phyloP scores from a whole-genome alignment of 1,140 invertebrate genomes.

The Papilio dardanus region DNA sequence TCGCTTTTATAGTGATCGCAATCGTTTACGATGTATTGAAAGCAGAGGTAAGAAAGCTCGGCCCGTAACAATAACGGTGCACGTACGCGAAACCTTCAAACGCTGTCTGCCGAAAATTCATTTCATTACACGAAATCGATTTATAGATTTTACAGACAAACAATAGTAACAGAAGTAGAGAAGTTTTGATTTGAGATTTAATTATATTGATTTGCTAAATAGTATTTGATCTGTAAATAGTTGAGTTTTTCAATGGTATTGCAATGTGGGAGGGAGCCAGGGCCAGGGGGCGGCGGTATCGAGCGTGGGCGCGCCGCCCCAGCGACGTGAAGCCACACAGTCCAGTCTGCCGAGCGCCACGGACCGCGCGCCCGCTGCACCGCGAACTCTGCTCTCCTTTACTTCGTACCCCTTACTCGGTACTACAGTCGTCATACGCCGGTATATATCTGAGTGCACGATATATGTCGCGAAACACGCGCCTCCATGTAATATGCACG shows the following conservation, averaged over 20 bases:
- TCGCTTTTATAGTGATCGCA: conserved; percentile 11
- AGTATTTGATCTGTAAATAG: conserved; percentile 63
- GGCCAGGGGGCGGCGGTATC: conserved; percentile 74
- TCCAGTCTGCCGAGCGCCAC: conserved; percentile 60
- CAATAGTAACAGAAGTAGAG: not conserved
- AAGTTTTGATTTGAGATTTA: conserved; percentile 15
- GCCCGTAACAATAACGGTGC: conserved; percentile 20
- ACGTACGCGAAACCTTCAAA: conserved; percentile 15
- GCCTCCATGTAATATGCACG: conserved; percentile 40
- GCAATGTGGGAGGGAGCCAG: conserved; percentile 75
- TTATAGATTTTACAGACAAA: not conserved
- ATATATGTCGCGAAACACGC: conserved; percentile 46
- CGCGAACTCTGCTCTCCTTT: conserved; percentile 29
- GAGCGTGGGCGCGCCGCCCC: conserved; percentile 78
- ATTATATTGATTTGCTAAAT: conserved; percentile 9
- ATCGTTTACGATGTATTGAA: conserved; percentile 12
- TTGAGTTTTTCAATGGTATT: conserved; percentile 77
- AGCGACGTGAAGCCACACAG: conserved; percentile 67
- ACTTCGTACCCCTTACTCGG: not conserved
- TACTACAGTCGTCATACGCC: conserved; percentile 18
- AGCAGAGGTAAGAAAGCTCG: conserved; percentile 11
- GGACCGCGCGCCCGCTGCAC: conserved; percentile 57
- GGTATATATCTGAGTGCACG: conserved; percentile 44
- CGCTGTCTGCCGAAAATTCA: not conserved
- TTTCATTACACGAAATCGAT: conserved; percentile 21